Evolutionary conservation across 1,140 invertebrate genomes (phyloP), one percentile per base, ranked within the genome.

Genomic region (Euwallacea fornicatus): DNA sequence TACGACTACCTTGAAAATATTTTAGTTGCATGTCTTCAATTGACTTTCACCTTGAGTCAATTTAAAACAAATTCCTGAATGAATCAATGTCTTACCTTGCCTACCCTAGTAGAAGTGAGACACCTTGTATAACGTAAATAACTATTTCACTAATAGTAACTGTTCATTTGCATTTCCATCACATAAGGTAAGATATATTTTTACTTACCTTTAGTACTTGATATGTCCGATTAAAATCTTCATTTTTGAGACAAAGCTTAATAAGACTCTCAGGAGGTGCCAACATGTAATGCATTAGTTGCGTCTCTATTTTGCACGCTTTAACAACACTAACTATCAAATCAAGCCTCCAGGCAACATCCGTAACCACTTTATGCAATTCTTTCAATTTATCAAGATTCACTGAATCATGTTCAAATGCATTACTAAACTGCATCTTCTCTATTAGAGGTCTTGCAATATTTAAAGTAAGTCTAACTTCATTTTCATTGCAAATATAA

Each of bases 181-280:
- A 2, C 1, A 33, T 33, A 2, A 33, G 21, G 55, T 33, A 58
- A 11, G 16, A 58, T 2, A 58, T 0, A 58, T 16, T n/a, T 58
- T 16, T n/a, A 74, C 72, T 78, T 78, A 82, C 81, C 76, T 78
- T 68, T 55, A 82, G 75, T 9, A 82, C 81, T 77, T 82, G 76
- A 66, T 76, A 73, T 4, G 77, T 77, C 62, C 77, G 74, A 44
- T 74, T 66, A 71, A 81, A 80, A 64, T 79, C 67, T 44, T 73
- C 74, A 56, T 76, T 62, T 54, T 79, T 78, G 42, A 82, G 71
- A 69, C 81, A 78, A 21, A 79, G 71, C 59, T 78, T 73, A 60
- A 82, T 78, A n/a, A 82, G 66, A 16, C 76, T 75, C 53, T 80
- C 75, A 0, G 80, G 77, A 16, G 76, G 63, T 10, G 80, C 72